Base-by-base conservation (phyloP, 53 echinoderm and acorn worm species). In the Holothuria leucospilota region DNA sequence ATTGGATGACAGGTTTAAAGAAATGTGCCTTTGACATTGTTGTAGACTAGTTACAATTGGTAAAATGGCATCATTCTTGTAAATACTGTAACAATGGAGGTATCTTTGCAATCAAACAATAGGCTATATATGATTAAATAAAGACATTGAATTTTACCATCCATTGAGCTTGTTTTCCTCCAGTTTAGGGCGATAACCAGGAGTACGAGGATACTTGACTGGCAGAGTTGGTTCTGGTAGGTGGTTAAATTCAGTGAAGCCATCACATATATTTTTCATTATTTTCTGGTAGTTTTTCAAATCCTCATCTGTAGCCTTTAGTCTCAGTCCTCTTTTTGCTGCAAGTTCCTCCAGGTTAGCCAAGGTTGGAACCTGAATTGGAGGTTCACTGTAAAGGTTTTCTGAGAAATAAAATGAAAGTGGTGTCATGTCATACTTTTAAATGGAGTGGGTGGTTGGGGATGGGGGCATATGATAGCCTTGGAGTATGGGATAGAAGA, bases 111-210 rank as follows among this genome's bases (percentile, higher is more conserved):
- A 34, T 34, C 34, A 34, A 34, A 34, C 34, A 34, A 34, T 34
- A 3, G 34, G n/a, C n/a, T n/a, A n/a, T n/a, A 34, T 1, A 34
- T 34, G 34, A 34, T 4, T 46, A 7, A 9, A 46, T 5, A 7
- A 46, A 46, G 46, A 46, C 11, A 11, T 0, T 46, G 46, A 46
- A 46, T 46, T 85, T 82, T 77, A 94, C 94, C 94, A 94, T 51
- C 88, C 94, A 89, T 93, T 94, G 53, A 86, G 86, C 51, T 86
- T 91, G 65, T 94, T 94, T 60, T 91, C 94, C 63, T 88, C 86
- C 26, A 86, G 86, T 39, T 77, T 51, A 20, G 94, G 94, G 20
- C 91, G 81, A 66, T 92, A 89, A 8, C 94, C 94, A 20, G 94
- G 91, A 2, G 88, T 88, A n/a, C 94, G 67, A 39, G 94, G 94